These are phyloP conservation scores for Eulimnadia texana DNA, from an alignment of 1,140 invertebrate species.

Conservation along the genomic window DNA sequence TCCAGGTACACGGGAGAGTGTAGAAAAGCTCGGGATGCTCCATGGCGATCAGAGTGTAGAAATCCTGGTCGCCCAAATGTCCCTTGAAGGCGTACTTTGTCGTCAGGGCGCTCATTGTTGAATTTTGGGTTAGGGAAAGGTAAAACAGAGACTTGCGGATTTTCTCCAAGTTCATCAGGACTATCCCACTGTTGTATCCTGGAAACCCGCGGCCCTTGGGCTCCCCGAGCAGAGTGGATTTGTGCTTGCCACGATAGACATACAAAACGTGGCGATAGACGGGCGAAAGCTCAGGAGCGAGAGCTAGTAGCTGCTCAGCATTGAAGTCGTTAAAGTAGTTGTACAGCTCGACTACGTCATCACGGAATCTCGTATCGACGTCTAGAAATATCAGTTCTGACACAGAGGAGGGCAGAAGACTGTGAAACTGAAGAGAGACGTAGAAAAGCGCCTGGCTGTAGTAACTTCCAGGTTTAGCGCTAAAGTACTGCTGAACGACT, in stretches of 20 bases:
- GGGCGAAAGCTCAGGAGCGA: conserved; percentile 60
- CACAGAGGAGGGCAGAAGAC: conserved; percentile 40
- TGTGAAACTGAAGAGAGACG: conserved; percentile 56
- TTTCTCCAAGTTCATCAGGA: conserved; percentile 53
- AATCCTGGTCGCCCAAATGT: conserved; percentile 77
- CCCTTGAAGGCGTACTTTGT: conserved; percentile 55
- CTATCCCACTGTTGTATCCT: conserved; percentile 67
- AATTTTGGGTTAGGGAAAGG: conserved; percentile 37
- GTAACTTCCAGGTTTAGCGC: conserved; percentile 57
- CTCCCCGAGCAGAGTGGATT: conserved; percentile 42
- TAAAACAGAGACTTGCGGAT: conserved; percentile 47
- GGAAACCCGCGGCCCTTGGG: conserved; percentile 45
- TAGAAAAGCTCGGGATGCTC: conserved; percentile 61
- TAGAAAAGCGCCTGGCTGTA: conserved; percentile 72
- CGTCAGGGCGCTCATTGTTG: conserved; percentile 41
- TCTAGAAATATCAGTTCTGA: conserved; percentile 57
- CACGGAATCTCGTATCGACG: conserved; percentile 58
- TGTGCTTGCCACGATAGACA: conserved; percentile 44
- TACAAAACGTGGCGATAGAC: conserved; percentile 66
- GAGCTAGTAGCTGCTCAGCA: conserved; percentile 47
- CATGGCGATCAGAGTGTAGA: conserved; percentile 58
- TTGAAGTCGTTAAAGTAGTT: conserved; percentile 45
- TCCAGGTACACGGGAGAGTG: conserved; percentile 64
- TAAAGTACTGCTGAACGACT: conserved; percentile 57
- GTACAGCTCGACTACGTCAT: conserved; percentile 50